A percentile compares a stretch with the other conserved stretches of the same genome.
These are phyloP conservation scores for Paguma larvata DNA, from an alignment of 2,797 vertebrate genomes.

Conservation along the genomic window DNA sequence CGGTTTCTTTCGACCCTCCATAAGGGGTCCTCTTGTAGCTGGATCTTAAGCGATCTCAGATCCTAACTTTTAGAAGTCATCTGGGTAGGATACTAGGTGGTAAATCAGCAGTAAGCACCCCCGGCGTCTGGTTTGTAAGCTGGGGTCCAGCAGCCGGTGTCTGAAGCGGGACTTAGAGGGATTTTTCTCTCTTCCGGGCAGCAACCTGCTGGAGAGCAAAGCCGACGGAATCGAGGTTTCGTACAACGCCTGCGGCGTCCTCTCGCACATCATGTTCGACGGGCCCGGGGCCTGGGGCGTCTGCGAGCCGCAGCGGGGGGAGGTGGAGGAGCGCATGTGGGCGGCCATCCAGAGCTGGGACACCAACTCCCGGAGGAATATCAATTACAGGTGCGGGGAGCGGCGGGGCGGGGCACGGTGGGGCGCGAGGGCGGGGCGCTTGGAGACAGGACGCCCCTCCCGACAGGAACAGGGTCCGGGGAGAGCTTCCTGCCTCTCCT, in stretches of 20 bases:
- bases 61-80: not conserved
- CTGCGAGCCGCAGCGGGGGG: constrained; percentile 92
- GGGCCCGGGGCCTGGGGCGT: constrained; percentile 96
- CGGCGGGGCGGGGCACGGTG: not conserved
- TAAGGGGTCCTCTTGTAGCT: not conserved
- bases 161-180: not conserved
- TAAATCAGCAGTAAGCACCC: not conserved
- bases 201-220: constrained; percentile 97
- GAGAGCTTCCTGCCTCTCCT: not conserved
- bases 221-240: constrained; percentile 99
- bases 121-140: not conserved
- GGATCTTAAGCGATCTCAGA: not conserved
- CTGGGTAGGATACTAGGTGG: not conserved
- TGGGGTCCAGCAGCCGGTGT: not conserved
- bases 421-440: fast-evolving
- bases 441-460: not conserved
- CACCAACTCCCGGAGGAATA: constrained; percentile 97
- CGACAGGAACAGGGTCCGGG: not conserved
- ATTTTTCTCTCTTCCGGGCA: constrained; percentile 78
- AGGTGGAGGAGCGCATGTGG: constrained; percentile 98
- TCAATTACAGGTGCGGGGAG: constrained; percentile 95
- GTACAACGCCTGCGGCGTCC: constrained; percentile 98
- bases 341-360: constrained; percentile 98
- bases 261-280: constrained; percentile 99
- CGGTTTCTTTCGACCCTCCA: not conserved